Evolutionary conservation across 2,888 invertebrate genomes (phyloP), one percentile per base, ranked within the genome.

Genomic region (Tipula lateralis): DNA sequence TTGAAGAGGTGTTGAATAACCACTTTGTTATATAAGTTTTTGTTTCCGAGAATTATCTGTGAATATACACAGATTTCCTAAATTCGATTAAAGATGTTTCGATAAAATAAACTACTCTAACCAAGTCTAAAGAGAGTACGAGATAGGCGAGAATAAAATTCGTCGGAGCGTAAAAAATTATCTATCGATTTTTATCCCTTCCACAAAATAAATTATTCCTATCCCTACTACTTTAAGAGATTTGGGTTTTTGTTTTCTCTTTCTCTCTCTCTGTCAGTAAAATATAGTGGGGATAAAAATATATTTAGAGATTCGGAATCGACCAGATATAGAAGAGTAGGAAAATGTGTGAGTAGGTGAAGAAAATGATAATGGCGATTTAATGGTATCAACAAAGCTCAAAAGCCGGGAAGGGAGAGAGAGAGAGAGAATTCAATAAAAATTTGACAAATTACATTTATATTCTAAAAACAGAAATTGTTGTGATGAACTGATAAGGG

Each of bases 401-500:
- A 44, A 44, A 44, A 44, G 6, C 66, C 66, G 66, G 66, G 50
- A 2, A 9, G 2, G 9, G 32, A 32, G 2, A 32, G 36, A 66
- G 66, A 66, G 66, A 24, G 24, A 66, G 66, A 24, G 24, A 66
- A 66, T 66, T 66, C 66, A 66, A 66, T 66, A 66, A n/a, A n/a
- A 66, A 66, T 66, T 66, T 66, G 66, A 66, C 66, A 66, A 66
- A 66, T 66, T 66, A 66, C 24, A 24, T 66, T 66, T 66, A 66
- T 66, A 66, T 66, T 66, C 66, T 9, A 24, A 66, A 66, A 66
- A 66, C 66, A 66, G 66, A 66, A 66, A 24, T 66, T 66, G 66
- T 66, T 66, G 66, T 66, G 66, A 44, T 44, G 44, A 44, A n/a
- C 44, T 44, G 44, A 66, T 66, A 66, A 66, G 66, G 66, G 66